These are phyloP conservation scores for Acanthosepion pharaonis DNA, from an alignment of 2,888 invertebrate species.

Conservation along the genomic window DNA sequence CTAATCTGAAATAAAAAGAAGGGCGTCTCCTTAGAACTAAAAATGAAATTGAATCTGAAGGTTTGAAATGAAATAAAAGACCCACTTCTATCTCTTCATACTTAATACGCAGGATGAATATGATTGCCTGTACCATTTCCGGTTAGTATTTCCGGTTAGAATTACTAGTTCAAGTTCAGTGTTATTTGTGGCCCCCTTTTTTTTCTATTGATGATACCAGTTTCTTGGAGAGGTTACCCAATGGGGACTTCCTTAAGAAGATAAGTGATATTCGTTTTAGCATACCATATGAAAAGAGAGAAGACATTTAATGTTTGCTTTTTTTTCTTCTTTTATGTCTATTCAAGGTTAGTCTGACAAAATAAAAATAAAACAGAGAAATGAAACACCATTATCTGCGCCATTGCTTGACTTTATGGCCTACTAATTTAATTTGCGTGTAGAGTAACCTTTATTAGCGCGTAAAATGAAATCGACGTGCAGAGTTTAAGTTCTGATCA, in stretches of 20 bases:
- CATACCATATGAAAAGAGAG: background rate
- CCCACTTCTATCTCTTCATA: background rate
- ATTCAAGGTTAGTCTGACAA: background rate
- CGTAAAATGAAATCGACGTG: no score
- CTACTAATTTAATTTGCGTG: background rate
- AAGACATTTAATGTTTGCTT: background rate
- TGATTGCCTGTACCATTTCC: background rate
- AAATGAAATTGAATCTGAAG: background rate
- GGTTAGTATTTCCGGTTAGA: background rate
- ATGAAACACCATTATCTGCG: background rate
- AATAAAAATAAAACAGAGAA: background rate
- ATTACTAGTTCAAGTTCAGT: background rate
- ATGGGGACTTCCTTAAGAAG: background rate
- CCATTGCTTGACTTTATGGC: background rate
- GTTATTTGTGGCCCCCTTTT: background rate
- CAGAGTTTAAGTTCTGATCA: no score
- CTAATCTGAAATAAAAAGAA: background rate
- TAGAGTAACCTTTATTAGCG: no score
- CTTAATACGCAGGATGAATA: background rate
- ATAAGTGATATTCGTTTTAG: background rate
- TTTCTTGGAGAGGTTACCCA: background rate
- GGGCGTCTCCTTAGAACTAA: background rate
- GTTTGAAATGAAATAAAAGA: background rate
- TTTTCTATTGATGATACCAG: background rate
- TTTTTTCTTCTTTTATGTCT: background rate